These are phyloP conservation scores for Brienomyrus longianalis DNA, from an alignment of 2,113 vertebrate genomes.

Conservation along the genomic window DNA sequence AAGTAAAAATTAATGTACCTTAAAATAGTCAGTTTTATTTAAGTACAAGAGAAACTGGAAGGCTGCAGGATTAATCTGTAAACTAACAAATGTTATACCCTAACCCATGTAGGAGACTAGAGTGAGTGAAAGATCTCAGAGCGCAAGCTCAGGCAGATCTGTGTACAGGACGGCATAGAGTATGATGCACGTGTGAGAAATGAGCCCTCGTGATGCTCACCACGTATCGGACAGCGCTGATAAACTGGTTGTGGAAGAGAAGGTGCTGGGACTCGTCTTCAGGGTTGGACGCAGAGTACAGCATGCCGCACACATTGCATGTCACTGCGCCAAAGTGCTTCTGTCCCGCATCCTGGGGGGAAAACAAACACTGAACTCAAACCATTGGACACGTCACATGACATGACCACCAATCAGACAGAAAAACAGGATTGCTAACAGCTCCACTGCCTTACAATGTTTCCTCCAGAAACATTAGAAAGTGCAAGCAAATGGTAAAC, in stretches of 20 bases:
- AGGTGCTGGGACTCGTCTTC: constrained; percentile 96
- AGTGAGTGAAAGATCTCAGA: neutral
- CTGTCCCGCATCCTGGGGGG: constrained; percentile 78
- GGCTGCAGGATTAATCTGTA: neutral
- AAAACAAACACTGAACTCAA: neutral
- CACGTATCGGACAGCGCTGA: constrained; percentile 97
- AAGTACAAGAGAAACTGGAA: neutral
- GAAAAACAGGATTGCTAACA: neutral
- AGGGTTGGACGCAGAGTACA: constrained; percentile 87
- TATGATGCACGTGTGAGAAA: neutral
- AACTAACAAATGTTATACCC: neutral
- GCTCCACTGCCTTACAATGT: neutral
- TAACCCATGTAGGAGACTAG: neutral
- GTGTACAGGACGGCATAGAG: neutral
- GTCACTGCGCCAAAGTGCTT: constrained; percentile 90
- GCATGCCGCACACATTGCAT: constrained; percentile 93
- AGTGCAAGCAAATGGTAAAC: constrained; percentile 33
- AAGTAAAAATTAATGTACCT: neutral
- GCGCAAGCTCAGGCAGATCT: neutral
- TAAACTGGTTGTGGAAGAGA: constrained; percentile 96
- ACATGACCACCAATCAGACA: neutral
- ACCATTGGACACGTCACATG: neutral
- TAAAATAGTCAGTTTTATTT: neutral
- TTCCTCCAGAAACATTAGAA: neutral
- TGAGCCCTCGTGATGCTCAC: constrained; percentile 60